Evolutionary conservation across 2,888 invertebrate genomes (phyloP).

Genomic region (Macrosiphum euphorbiae): DNA sequence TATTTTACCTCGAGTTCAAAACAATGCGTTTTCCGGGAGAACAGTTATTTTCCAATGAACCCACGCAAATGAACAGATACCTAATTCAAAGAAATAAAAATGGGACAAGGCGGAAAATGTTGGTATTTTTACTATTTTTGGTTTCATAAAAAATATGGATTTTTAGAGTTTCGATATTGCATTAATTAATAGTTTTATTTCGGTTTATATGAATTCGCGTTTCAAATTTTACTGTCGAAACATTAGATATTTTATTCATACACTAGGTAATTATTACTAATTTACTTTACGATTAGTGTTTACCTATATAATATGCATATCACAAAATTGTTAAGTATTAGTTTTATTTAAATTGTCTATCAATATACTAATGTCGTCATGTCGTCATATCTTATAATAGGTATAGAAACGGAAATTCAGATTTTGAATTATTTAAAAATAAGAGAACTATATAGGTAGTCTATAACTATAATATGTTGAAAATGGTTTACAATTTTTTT

Average conservation of each 20-base stretch:
- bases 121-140: not conserved
- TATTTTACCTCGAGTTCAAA: not conserved
- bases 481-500: not conserved
- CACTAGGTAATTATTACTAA: not conserved
- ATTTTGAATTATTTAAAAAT: not conserved
- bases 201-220: not conserved
- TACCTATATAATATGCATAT: not conserved
- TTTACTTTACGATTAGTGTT: not conserved
- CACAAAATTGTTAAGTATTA: no score
- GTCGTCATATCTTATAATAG: not conserved
- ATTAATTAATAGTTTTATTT: not conserved
- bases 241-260: not conserved
- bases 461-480: not conserved
- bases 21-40: not conserved
- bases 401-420: not conserved
- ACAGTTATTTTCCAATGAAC: not conserved
- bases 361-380: not conserved
- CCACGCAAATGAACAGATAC: not conserved
- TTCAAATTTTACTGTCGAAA: not conserved
- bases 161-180: not conserved
- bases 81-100: not conserved
- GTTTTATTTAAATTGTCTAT: not conserved
- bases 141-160: not conserved
- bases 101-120: not conserved
- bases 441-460: not conserved